Conservation (phyloP, 2,888 invertebrate genomes). For the Plagiodera versicolora region DNA sequence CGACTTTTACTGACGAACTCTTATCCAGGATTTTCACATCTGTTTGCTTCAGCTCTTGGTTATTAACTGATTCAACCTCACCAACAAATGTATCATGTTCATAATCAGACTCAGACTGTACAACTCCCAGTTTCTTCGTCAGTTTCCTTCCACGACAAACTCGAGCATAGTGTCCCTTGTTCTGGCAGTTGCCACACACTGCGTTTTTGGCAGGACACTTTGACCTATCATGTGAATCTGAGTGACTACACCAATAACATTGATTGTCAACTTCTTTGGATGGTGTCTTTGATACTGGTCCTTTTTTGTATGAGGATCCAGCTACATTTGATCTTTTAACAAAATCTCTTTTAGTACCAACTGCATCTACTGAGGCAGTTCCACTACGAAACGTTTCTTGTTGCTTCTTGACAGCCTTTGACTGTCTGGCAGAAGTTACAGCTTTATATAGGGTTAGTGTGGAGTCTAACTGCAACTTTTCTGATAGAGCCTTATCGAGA, state of each 20-base stretch:
- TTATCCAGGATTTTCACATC: not conserved
- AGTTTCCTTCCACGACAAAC: not conserved
- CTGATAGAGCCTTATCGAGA: conserved; percentile 14
- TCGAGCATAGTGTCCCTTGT: conserved; percentile 11
- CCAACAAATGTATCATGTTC: conserved; percentile 7
- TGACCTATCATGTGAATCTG: not conserved
- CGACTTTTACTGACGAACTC: conserved; percentile 7
- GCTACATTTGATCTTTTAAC: not conserved
- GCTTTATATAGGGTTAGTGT: conserved; percentile 19
- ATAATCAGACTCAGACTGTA: not conserved
- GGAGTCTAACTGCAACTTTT: conserved; percentile 21
- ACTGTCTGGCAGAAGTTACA: conserved; percentile 14
- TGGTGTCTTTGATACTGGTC: no score
- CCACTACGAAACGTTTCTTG: conserved; percentile 11
- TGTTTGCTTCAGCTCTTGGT: not conserved
- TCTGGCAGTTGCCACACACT: conserved; percentile 13
- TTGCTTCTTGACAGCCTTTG: conserved; percentile 20
- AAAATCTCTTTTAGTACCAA: not conserved
- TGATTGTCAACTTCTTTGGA: no score
- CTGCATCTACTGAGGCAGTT: not conserved
- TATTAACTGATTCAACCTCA: not conserved
- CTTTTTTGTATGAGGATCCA: no score
- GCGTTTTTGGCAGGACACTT: conserved; percentile 18
- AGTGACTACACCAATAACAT: no score
- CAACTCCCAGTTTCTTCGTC: not conserved